These are phyloP conservation scores for Paramormyrops hopkinsi DNA, from an alignment of 2,797 vertebrate species.

Conservation along the genomic window DNA sequence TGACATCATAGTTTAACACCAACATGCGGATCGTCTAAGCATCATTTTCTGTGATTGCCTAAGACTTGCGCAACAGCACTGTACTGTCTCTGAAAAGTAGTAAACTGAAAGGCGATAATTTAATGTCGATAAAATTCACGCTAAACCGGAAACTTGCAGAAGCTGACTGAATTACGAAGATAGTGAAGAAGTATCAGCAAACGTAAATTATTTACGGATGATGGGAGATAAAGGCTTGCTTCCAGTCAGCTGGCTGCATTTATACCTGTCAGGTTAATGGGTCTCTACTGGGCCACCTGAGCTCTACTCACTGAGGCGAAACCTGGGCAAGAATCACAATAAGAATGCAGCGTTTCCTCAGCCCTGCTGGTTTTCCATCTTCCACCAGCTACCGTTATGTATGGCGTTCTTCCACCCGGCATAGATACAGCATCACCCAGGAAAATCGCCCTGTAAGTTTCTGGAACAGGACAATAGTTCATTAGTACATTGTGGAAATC, in stretches of 20 bases:
- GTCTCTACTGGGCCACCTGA: background rate
- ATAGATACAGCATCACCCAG: background rate
- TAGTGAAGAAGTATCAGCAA: background rate
- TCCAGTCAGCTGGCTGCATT: background rate
- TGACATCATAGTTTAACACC: background rate
- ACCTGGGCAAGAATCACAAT: background rate
- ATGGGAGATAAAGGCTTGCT: background rate
- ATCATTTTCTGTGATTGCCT: background rate
- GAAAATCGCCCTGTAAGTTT: background rate
- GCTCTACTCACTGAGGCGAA: background rate
- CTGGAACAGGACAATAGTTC: background rate
- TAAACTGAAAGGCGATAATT: background rate
- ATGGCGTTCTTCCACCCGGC: background rate
- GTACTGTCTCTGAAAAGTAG: background rate
- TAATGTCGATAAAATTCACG: background rate
- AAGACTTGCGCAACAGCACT: background rate
- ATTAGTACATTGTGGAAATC: background rate
- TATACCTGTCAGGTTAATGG: background rate
- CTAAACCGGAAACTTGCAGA: background rate
- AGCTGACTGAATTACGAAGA: background rate
- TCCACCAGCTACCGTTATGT: background rate
- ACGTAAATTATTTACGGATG: background rate
- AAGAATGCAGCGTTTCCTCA: background rate
- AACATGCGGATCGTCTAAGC: background rate
- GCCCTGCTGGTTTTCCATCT: background rate